These are phyloP conservation scores for Noturus placidus DNA, from an alignment of 2,113 vertebrate genomes.

Conservation along the genomic window DNA sequence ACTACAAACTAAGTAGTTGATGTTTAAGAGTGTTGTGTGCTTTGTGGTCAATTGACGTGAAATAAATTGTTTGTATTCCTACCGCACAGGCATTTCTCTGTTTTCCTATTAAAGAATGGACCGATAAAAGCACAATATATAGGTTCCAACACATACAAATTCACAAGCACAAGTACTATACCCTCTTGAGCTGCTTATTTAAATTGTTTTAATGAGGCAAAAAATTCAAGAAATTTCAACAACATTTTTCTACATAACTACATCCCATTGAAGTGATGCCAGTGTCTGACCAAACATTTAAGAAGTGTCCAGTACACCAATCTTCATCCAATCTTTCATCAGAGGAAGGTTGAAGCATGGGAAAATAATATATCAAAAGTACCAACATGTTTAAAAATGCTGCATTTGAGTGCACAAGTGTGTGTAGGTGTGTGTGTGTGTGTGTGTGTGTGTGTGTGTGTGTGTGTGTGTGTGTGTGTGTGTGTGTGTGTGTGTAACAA, in stretches of 20 bases:
- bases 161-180: background rate
- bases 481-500: constrained; percentile 38
- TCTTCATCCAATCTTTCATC: background rate
- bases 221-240: background rate
- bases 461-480: constrained; percentile 23
- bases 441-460: constrained; percentile 22
- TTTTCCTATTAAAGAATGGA: constrained; percentile 50
- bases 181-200: constrained; percentile 1
- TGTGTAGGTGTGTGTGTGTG: constrained; percentile 36
- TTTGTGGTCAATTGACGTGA: constrained; percentile 50
- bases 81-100: constrained; percentile 54
- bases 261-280: background rate
- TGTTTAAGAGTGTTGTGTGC: constrained; percentile 40
- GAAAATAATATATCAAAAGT: constrained; percentile 49
- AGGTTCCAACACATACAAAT: constrained; percentile 3
- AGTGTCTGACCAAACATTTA: background rate
- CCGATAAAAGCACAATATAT: constrained; percentile 49
- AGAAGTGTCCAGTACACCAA: background rate
- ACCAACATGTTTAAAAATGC: constrained; percentile 39
- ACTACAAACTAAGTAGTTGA: constrained; percentile 30
- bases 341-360: constrained; percentile 45
- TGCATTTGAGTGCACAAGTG: background rate
- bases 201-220: background rate
- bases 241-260: background rate
- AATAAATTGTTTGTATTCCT: constrained; percentile 52